Percentiles rank a stretch among this genome's conserved stretches.
Evolutionary conservation across 2,113 vertebrate species (phyloP).

Genomic region (Crotalus tigris): DNA sequence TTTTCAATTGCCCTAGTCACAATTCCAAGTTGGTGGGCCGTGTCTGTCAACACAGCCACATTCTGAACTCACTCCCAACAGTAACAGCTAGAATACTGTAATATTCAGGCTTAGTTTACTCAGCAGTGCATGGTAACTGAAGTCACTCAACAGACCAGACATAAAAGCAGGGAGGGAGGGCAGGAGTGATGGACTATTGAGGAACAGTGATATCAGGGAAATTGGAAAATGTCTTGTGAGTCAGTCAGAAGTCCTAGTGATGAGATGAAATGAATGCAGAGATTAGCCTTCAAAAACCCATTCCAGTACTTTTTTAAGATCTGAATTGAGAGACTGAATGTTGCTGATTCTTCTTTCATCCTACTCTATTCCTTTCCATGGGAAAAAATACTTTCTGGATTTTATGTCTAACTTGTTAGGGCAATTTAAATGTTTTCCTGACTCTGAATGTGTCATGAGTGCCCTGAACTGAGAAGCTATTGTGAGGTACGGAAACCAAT

Average conservation of each 20-base stretch:
- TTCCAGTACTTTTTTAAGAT: neutral
- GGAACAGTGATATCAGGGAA: neutral
- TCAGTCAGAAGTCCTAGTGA: neutral
- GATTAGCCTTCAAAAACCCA: neutral
- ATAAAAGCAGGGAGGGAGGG: neutral
- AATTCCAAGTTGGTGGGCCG: neutral
- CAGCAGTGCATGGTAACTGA: neutral
- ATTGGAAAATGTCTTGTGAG: neutral
- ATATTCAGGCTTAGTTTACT: neutral
- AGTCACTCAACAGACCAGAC: neutral
- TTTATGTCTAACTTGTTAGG: neutral
- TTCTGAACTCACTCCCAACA: neutral
- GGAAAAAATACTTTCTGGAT: neutral
- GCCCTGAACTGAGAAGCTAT: neutral
- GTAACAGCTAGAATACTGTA: neutral
- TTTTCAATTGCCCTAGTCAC: neutral
- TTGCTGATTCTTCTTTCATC: neutral
- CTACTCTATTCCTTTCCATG: neutral
- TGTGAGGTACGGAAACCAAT: slow-evolving; percentile 28
- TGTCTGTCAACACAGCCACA: neutral
- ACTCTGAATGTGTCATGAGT: neutral
- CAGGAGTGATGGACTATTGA: neutral
- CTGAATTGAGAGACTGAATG: neutral
- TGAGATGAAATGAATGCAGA: neutral
- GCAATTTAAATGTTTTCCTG: accelerated